These are phyloP conservation scores for Rhagophthalmus giganteus DNA, from an alignment of 2,888 invertebrate species.

Conservation along the genomic window DNA sequence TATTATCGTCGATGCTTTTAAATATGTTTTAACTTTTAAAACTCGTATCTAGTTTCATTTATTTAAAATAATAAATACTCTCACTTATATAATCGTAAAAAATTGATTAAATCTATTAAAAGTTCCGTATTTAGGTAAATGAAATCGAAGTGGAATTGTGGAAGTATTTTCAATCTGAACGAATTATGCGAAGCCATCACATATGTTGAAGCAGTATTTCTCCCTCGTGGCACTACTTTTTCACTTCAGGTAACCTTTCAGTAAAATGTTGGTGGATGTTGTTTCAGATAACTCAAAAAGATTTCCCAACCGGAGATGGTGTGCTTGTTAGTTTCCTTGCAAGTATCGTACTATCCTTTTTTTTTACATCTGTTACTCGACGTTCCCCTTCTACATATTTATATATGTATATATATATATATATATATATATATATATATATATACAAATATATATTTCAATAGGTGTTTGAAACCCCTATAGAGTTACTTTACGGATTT, in stretches of 20 bases:
- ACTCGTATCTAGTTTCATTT: no score
- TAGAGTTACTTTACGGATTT: slow-evolving; percentile 14
- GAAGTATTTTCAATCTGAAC: slow-evolving; percentile 10
- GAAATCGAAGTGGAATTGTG: slow-evolving; percentile 5
- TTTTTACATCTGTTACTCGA: slow-evolving; percentile 21
- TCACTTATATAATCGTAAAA: no score
- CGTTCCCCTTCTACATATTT: slow-evolving; percentile 18
- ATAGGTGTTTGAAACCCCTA: slow-evolving; percentile 16
- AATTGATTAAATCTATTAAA: no score
- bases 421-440: no score
- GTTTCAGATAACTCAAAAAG: slow-evolving; percentile 25
- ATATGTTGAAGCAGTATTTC: slow-evolving; percentile 17
- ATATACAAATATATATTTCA: no score
- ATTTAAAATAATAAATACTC: no score
- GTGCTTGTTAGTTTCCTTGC: slow-evolving; percentile 18
- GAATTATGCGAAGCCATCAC: slow-evolving; percentile 12
- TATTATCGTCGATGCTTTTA: no score
- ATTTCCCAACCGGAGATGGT: slow-evolving; percentile 20
- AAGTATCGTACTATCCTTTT: slow-evolving; percentile 17
- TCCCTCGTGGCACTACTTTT: slow-evolving; percentile 15
- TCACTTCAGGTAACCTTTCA: slow-evolving; percentile 24
- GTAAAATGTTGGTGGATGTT: slow-evolving; percentile 22
- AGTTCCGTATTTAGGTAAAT: slow-evolving; percentile 1
- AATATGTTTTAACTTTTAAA: no score
- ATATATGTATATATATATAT: no score